These are phyloP conservation scores for Capreolus pygargus DNA, from an alignment of 2,113 vertebrate genomes.

Conservation along the genomic window DNA sequence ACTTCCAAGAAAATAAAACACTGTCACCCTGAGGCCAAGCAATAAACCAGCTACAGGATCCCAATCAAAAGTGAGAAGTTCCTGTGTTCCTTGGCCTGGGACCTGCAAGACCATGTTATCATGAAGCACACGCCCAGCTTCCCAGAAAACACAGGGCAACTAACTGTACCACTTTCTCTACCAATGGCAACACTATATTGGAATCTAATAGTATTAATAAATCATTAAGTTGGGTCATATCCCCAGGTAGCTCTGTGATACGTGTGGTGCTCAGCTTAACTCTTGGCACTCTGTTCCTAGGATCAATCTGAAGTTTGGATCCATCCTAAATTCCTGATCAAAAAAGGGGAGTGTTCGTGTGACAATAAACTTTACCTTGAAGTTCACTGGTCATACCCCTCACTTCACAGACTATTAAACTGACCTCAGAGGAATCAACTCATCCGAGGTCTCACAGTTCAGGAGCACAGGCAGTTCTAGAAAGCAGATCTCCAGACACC, in stretches of 20 bases:
- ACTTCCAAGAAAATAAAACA: slow-evolving; percentile 36
- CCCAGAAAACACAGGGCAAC: background rate
- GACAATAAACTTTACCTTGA: background rate
- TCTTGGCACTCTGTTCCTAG: background rate
- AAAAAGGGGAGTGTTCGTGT: background rate
- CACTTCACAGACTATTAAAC: background rate
- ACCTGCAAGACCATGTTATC: background rate
- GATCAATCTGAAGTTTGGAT: background rate
- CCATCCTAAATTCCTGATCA: background rate
- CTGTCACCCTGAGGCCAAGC: slow-evolving; percentile 14
- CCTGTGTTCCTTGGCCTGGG: background rate
- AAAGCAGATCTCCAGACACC: background rate
- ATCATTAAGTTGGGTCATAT: background rate
- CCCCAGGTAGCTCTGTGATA: background rate
- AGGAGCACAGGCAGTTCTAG: background rate
- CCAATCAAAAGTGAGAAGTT: slow-evolving; percentile 12
- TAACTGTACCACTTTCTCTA: background rate
- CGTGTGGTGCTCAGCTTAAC: background rate
- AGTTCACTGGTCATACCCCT: background rate
- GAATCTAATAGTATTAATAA: background rate
- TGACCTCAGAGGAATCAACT: background rate
- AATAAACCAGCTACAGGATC: slow-evolving; percentile 37
- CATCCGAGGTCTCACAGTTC: background rate
- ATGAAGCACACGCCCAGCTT: background rate
- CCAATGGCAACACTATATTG: background rate